Evolutionary conservation across 1,140 invertebrate species (phyloP).

Genomic region (Atopsyche davidsoni): DNA sequence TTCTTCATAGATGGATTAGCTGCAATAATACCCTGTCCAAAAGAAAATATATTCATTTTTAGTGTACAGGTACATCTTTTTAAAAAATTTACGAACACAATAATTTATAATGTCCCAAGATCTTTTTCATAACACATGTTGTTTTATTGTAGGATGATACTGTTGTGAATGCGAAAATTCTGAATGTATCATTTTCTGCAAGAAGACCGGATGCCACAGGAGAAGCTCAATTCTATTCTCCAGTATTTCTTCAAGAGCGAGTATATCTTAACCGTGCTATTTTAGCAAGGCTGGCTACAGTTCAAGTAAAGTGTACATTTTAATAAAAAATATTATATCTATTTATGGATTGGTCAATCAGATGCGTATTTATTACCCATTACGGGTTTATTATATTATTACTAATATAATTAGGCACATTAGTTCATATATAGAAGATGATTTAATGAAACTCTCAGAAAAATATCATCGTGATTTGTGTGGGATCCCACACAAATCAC

Average conservation of each 20-base stretch:
- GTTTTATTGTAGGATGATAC: constrained; percentile 65
- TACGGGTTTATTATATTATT: no score
- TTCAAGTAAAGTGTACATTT: constrained; percentile 55
- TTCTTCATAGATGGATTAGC: constrained; percentile 90
- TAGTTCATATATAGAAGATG: no score
- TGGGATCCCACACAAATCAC: no score
- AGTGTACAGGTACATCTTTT: constrained; percentile 69
- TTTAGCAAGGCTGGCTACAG: constrained; percentile 77
- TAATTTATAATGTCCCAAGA: neutral
- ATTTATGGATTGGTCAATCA: no score
- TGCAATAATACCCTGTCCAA: constrained; percentile 84
- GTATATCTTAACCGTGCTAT: constrained; percentile 87
- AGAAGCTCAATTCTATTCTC: constrained; percentile 73
- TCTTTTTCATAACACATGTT: neutral
- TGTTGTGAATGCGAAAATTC: constrained; percentile 76
- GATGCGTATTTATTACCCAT: no score
- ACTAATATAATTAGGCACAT: no score
- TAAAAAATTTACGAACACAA: neutral
- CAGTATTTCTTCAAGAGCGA: constrained; percentile 87
- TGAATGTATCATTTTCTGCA: constrained; percentile 95
- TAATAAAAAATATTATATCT: no score
- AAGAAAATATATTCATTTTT: constrained; percentile 90
- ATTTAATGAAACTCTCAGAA: no score
- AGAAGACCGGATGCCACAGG: constrained; percentile 67
- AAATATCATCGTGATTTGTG: no score